These are phyloP conservation scores for Coremacera marginata DNA, from an alignment of 2,888 invertebrate genomes.

Conservation along the genomic window DNA sequence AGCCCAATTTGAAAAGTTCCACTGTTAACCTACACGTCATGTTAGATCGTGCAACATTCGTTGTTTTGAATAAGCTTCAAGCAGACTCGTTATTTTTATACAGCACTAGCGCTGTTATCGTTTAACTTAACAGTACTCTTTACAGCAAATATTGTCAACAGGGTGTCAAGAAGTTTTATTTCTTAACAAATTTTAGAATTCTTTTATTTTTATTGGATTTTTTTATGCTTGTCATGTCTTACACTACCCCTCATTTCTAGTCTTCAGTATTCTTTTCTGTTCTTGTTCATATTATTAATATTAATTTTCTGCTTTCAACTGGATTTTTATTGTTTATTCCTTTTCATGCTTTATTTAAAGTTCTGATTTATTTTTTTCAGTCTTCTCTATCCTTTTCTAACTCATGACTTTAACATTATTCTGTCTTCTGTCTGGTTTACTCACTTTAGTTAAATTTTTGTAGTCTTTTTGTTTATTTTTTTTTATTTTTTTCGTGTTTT, in stretches of 20 bases:
- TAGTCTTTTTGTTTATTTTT: background rate
- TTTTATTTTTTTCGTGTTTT: too few relatives aligned
- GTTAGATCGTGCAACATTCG: background rate
- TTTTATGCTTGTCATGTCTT: background rate
- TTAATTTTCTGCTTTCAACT: conserved; percentile 25
- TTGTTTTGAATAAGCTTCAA: background rate
- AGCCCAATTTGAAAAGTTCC: conserved; percentile 13
- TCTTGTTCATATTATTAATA: background rate
- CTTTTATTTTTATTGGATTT: background rate
- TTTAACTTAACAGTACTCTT: background rate
- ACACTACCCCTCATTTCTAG: background rate
- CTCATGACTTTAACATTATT: background rate
- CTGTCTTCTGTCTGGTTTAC: conserved; percentile 31
- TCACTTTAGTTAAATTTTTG: conserved; percentile 8
- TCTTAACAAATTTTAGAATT: background rate
- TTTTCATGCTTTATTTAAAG: background rate
- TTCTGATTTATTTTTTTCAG: background rate
- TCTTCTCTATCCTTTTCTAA: background rate
- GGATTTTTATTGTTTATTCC: conserved; percentile 40
- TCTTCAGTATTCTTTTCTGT: background rate
- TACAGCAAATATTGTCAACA: background rate
- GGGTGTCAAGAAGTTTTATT: background rate
- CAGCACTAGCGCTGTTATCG: background rate
- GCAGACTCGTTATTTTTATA: background rate
- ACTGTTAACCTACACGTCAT: background rate